Conservation (phyloP, 2,888 invertebrate genomes). For the Pseudococcus longispinus region DNA sequence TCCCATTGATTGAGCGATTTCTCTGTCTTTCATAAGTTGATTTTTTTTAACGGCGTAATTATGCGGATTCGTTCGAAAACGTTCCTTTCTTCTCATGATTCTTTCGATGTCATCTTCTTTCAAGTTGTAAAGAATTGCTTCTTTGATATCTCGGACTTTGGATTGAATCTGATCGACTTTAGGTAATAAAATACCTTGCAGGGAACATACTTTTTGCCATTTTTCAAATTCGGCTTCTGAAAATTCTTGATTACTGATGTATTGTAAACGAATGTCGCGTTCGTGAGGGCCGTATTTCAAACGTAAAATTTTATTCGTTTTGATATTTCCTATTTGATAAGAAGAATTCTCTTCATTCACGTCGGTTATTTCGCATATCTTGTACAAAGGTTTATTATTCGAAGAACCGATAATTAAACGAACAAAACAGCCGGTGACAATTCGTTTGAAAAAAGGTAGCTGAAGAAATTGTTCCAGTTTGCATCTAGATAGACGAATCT, state of each 20-base stretch:
- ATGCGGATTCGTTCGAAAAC: constrained; percentile 89
- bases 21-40: constrained; percentile 87
- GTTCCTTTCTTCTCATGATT: constrained; percentile 87
- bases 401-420: constrained; percentile 94
- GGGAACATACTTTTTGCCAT: constrained; percentile 84
- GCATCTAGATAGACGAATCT: constrained; percentile 82
- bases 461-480: constrained; percentile 94
- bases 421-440: constrained; percentile 92
- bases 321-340: constrained; percentile 84
- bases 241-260: constrained; percentile 96
- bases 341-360: constrained; percentile 75
- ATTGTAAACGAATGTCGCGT: constrained; percentile 90
- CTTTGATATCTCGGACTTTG: constrained; percentile 86
- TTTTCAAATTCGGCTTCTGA: constrained; percentile 90
- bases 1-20: constrained; percentile 67
- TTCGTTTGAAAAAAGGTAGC: constrained; percentile 91
- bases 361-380: constrained; percentile 72
- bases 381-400: constrained; percentile 83
- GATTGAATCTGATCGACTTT: constrained; percentile 81
- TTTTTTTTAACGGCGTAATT: constrained; percentile 99
- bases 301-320: constrained; percentile 84
- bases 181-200: constrained; percentile 74
- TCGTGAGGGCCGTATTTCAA: constrained; percentile 84
- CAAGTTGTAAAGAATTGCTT: constrained; percentile 88
- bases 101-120: constrained; percentile 93